Percentiles rank a stretch among this genome's conserved stretches.
These are phyloP conservation scores for Aurelia sp. DNA, from an alignment of 30 jellyfish, hydroid and myxozoan species.

Conservation along the genomic window DNA sequence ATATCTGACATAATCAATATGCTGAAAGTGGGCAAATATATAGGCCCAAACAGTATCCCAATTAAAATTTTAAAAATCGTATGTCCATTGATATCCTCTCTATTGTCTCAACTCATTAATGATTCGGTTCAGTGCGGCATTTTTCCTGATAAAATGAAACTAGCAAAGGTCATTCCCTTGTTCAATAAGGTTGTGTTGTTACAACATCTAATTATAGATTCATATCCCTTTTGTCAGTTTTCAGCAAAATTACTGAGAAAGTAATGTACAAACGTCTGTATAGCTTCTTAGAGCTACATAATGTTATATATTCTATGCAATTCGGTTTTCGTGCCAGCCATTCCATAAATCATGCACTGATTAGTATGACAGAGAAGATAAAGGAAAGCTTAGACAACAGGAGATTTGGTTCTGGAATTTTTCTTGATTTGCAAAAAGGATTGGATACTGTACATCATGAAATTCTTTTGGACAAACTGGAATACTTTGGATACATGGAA, in stretches of 20 bases:
- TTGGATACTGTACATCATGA: background rate
- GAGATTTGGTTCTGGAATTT: background rate
- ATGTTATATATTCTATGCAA: background rate
- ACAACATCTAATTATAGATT: constrained; percentile 6
- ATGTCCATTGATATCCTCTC: constrained; percentile 15
- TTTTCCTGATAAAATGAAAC: constrained; percentile 4
- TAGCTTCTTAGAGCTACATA: constrained; percentile 7
- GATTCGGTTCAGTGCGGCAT: constrained; percentile 46
- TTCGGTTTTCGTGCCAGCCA: too few species aligned
- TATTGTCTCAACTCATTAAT: constrained; percentile 40
- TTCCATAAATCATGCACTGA: too few species aligned
- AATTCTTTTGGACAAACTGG: background rate
- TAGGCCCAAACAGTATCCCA: background rate
- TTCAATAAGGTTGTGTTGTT: constrained; percentile 45
- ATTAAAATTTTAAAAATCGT: background rate
- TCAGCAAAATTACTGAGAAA: background rate
- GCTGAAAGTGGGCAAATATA: background rate
- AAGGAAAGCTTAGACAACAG: background rate
- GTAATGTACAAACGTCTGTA: constrained; percentile 35
- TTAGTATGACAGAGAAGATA: too few species aligned
- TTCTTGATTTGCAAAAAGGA: background rate
- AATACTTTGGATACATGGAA: background rate
- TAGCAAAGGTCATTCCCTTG: constrained; percentile 45
- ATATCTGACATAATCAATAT: constrained; percentile 25
- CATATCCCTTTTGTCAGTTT: background rate